phyloP scores from a whole-genome alignment of 2,113 vertebrate species.

The Phrynocephalus versicolor region DNA sequence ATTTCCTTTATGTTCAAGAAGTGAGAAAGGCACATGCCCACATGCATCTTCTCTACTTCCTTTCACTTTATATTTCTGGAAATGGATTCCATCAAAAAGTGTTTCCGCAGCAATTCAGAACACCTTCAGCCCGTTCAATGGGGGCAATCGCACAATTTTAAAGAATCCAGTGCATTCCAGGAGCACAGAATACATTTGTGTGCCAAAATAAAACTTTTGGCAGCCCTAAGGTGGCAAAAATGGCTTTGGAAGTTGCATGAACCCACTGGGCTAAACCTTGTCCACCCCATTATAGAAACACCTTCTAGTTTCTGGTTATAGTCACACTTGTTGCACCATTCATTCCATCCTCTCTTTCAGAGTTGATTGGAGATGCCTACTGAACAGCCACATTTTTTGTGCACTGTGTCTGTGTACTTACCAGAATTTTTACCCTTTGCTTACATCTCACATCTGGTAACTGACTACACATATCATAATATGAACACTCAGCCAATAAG shows the following conservation, averaged over 20 bases:
- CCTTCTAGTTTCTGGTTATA: too few relatives aligned
- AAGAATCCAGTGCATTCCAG: neutral
- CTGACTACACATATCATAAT: neutral
- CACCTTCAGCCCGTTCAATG: neutral
- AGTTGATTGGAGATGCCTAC: too few relatives aligned
- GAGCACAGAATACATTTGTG: too few relatives aligned
- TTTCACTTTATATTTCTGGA: neutral
- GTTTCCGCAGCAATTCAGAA: neutral
- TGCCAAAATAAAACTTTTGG: too few relatives aligned
- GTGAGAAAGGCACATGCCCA: neutral
- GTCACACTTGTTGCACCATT: neutral
- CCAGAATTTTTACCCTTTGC: neutral
- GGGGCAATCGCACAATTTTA: neutral
- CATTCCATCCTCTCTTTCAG: neutral
- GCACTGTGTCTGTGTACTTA: constrained; percentile 14
- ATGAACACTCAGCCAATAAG: neutral
- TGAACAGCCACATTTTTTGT: neutral
- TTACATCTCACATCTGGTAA: constrained; percentile 9
- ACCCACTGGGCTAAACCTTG: too few relatives aligned
- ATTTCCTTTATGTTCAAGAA: neutral
- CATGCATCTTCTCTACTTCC: neutral
- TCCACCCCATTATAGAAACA: too few relatives aligned
- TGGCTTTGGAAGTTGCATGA: too few relatives aligned
- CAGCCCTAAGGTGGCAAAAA: too few relatives aligned
- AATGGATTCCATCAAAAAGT: neutral